Evolutionary conservation across 2,797 vertebrate genomes (phyloP).

Genomic region (Phoebastria nigripes): DNA sequence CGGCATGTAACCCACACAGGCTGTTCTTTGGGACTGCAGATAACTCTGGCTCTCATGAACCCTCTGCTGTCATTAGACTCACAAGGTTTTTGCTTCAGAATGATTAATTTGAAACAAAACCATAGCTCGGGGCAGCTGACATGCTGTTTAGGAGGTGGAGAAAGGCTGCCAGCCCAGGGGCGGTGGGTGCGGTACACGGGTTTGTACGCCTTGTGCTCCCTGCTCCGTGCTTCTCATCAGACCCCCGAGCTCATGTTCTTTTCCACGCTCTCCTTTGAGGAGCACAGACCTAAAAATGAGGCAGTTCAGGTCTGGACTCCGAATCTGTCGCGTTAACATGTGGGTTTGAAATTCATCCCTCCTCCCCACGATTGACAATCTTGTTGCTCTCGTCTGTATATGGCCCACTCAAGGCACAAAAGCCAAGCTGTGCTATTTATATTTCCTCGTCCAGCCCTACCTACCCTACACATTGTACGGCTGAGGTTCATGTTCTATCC

Average conservation of each 20-base stretch:
- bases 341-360: neutral
- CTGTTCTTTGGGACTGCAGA: neutral
- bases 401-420: constrained; percentile 57
- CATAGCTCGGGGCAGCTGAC: neutral
- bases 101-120: neutral
- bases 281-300: neutral
- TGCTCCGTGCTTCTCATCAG: neutral
- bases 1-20: neutral
- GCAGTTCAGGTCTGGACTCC: neutral
- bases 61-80: neutral
- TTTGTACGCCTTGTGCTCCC: neutral
- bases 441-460: neutral
- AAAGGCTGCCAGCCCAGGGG: neutral
- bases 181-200: rapidly evolving
- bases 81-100: neutral
- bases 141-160: neutral
- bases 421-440: constrained; percentile 62
- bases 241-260: neutral
- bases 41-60: neutral
- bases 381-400: constrained; percentile 45
- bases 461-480: neutral
- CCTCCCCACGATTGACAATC: neutral
- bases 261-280: neutral
- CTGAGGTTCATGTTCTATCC: neutral
- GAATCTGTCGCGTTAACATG: rapidly evolving